Percentiles rank a stretch among this genome's conserved stretches.
Conservation (phyloP, 2,797 vertebrate species). For the Tokudaia tokunoshimensis region DNA sequence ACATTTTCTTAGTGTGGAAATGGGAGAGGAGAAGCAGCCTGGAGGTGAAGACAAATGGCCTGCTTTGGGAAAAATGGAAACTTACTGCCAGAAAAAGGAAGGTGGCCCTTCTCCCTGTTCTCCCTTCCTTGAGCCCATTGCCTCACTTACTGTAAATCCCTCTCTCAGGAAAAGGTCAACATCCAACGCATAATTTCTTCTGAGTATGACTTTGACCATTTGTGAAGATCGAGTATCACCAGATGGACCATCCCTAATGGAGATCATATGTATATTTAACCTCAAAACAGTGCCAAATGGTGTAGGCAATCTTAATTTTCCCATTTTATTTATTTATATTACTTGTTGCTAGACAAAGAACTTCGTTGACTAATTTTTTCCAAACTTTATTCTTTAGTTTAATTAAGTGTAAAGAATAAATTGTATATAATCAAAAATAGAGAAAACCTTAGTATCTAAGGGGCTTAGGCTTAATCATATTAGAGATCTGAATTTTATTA, state of each 20-base stretch:
- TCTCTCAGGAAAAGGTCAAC: neutral
- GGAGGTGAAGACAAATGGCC: neutral
- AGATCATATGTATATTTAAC: neutral
- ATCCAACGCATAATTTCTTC: neutral
- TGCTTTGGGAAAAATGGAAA: too few species aligned
- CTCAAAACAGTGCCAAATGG: neutral
- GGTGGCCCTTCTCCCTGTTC: neutral
- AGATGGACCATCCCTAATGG: neutral
- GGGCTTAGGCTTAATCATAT: neutral
- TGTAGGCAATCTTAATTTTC: neutral
- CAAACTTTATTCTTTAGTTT: neutral
- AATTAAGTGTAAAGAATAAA: neutral
- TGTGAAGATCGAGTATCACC: neutral
- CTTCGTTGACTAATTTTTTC: neutral
- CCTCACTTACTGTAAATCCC: neutral
- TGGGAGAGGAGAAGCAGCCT: neutral
- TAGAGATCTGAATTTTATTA: neutral
- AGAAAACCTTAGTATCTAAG: neutral
- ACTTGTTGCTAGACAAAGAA: neutral
- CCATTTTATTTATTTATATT: conserved; percentile 16
- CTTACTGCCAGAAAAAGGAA: neutral
- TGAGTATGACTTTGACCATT: neutral
- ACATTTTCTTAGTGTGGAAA: neutral
- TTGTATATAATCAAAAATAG: neutral
- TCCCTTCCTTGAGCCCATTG: neutral